Base-by-base conservation (phyloP, 2,888 invertebrate genomes). In the Abrostola triplasia region DNA sequence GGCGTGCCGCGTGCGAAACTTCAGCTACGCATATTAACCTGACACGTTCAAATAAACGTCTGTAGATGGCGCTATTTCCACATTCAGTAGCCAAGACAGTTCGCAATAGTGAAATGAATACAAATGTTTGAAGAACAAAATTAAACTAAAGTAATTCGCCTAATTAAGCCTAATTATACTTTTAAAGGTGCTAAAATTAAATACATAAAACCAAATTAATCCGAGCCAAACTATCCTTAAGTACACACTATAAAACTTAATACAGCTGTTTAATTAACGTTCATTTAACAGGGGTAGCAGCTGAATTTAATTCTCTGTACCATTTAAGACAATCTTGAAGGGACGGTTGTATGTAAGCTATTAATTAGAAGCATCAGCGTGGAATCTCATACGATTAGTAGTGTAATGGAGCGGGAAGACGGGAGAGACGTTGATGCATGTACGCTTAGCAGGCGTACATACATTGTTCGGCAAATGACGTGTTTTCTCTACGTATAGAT, bases 321-420 rank as follows among this genome's bases (percentile, higher is more conserved):
- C 80, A 81, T 80, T 76, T 80, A 60, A 81, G 82, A 84, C 84
- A 82, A 80, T 83, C 82, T 82, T 82, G 79, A 76, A 84, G 84
- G 84, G 85, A 84, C 83, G 77, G 80, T 76, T 79, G 73, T 79
- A 79, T 81, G 79, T 81, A 77, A 84, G 84, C 90, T 86, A 91
- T 92, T 90, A 90, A 91, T 92, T 90, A 89, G 86, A 85, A 80
- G 89, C 89, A 90, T 91, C 89, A 88, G 86, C 73, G 84, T 81
- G 86, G 89, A 91, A 92, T 92, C 91, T 88, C 84, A 86, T 88
- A 88, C 90, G 91, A 92, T 92, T 92, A 90, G 91, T 88, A 84
- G 87, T 83, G 89, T 90, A 92, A 91, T 91, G 90, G 88, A 86
- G 86, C 88, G 79, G 70, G 73, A 65, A 82, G 81, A 82, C 77